Conservation (phyloP, 2,113 vertebrate genomes). For the Plectropomus leopardus region DNA sequence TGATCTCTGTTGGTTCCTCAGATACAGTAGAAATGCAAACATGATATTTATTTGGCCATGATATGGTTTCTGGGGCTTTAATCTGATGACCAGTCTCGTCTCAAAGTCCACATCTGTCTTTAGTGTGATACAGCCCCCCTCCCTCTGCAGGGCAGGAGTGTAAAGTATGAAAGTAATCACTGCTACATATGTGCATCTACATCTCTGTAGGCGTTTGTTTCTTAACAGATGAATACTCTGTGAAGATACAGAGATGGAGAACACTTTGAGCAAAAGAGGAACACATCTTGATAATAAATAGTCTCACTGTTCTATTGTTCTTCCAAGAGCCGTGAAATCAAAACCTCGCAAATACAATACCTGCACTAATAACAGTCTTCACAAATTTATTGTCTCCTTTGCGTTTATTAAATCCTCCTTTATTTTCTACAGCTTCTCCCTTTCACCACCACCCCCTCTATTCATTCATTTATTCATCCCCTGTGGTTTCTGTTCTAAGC, state of each 20-base stretch:
- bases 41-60: no score
- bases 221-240: conserved; percentile 7
- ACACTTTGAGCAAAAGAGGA: conserved; percentile 3
- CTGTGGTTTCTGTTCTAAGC: conserved; percentile 48
- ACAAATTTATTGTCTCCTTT: conserved; percentile 38
- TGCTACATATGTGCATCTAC: conserved; percentile 10
- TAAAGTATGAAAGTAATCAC: background rate
- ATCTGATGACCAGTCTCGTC: background rate
- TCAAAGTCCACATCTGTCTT: background rate
- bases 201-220: background rate
- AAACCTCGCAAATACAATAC: conserved; percentile 34
- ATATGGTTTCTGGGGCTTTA: background rate
- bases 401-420: conserved; percentile 47
- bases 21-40: background rate
- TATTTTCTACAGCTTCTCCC: background rate
- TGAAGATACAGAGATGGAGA: background rate
- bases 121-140: background rate
- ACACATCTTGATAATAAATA: conserved; percentile 35
- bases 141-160: no score
- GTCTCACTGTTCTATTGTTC: conserved; percentile 38
- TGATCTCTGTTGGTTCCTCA: background rate
- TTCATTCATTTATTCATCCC: conserved; percentile 43
- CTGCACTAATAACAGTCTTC: conserved; percentile 50
- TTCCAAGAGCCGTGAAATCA: conserved; percentile 29
- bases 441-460: background rate